phyloP scores from a whole-genome alignment of 2,797 vertebrate species.

The Intellagama lesueurii region DNA sequence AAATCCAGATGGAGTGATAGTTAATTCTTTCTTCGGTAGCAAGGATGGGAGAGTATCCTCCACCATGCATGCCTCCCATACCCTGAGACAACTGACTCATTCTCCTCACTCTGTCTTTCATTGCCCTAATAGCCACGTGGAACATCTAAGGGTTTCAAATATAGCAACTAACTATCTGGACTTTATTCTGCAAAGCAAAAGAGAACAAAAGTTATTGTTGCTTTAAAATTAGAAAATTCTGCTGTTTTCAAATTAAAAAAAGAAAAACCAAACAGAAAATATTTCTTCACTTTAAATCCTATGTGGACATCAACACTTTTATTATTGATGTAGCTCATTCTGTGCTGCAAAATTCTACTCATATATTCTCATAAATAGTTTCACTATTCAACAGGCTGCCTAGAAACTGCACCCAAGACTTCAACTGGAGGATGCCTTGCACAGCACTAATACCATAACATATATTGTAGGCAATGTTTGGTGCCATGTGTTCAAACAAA shows the following conservation, averaged over 20 bases:
- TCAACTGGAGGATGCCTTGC: slow-evolving; percentile 14
- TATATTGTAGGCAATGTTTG: neutral
- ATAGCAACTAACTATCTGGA: neutral
- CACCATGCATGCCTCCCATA: neutral
- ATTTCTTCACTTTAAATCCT: neutral
- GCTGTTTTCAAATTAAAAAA: neutral
- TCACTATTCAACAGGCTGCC: neutral
- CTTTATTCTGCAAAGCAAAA: neutral
- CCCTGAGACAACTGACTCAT: no score
- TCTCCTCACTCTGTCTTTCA: neutral
- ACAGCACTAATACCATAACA: slow-evolving; percentile 34
- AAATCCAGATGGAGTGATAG: neutral
- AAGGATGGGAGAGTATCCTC: neutral
- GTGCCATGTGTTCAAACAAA: slow-evolving; percentile 24
- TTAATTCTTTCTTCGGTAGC: neutral
- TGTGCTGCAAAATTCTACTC: neutral
- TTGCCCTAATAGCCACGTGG: neutral
- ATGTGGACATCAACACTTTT: neutral
- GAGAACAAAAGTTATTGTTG: neutral
- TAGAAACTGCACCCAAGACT: neutral
- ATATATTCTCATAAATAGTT: no score
- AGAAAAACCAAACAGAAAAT: neutral
- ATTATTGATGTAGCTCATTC: neutral
- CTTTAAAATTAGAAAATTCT: neutral
- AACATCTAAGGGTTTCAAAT: neutral